Evolutionary conservation across 2,888 invertebrate species (phyloP), one percentile per base, ranked within the genome.

Genomic region (Plebejus argus): DNA sequence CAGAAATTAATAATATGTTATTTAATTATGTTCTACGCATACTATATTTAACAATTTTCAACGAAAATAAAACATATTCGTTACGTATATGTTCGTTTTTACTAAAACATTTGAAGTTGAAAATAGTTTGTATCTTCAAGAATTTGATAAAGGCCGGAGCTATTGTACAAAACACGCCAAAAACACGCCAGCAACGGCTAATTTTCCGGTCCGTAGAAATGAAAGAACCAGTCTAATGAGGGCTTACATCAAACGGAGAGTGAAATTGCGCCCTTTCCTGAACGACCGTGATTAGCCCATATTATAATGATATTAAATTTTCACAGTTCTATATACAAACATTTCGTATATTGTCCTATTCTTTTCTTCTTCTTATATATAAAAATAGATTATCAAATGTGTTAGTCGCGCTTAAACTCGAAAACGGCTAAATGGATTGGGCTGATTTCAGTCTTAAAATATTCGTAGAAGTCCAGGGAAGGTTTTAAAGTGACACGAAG

Each of bases 241-340:
- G 76, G 49, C 72, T 78, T 78, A 79, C 77, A 79, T 77, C 78
- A 78, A 81, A 77, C 80, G 79, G 78, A 78, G 75, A 79, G 79
- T 80, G 76, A 81, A 81, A 81, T 81, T 80, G 80, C 79, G 71
- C 28, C 66, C 66, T 28, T 66, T 33, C 66, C 66, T 66, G 15
- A 66, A 66, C 66, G 28, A 33, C 33, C 15, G 6, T 66, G 66
- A 66, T 66, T 66, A 66, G 66, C 4, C 28, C 66, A 10, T 39
- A 39, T 71, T 39, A 39, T 71, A 71, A 71, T 39, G 71, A 66
- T 28, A 66, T 66, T 33, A 66, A 20, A 28, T 33, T 7, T 33
- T 33, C 66, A 66, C 28, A 15, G 28, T 66, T 66, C 28, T 66
- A 33, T 15, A 8, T 0, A 61, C 8, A 20, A 23, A 23, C 4